Evolutionary conservation across 2,888 invertebrate species (phyloP).

Genomic region (Drosophila nigritarsus): DNA sequence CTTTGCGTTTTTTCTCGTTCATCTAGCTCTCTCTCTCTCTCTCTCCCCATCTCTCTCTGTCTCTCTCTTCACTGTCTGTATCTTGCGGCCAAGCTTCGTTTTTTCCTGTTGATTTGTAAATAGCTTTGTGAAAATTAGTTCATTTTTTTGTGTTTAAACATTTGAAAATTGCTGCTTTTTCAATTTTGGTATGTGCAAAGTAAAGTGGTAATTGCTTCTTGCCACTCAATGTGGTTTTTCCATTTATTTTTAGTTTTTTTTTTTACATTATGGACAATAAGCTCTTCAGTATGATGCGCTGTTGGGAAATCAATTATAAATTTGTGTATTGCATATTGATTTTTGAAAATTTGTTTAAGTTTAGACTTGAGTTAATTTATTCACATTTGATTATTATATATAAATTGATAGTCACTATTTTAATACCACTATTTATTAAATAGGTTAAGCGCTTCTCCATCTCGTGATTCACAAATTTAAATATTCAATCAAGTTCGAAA

Average conservation of each 20-base stretch:
- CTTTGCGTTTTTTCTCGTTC: slow-evolving; percentile 58
- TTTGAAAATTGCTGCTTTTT: slow-evolving; percentile 46
- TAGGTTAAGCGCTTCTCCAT: not conserved
- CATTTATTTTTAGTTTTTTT: not conserved
- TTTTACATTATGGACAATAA: not conserved
- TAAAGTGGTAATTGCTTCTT: slow-evolving; percentile 26
- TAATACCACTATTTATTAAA: not conserved
- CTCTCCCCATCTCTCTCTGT: slow-evolving; percentile 1
- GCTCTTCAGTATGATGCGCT: not conserved
- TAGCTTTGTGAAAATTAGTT: slow-evolving; percentile 68
- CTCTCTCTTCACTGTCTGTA: slow-evolving; percentile 14
- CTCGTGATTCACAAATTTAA: not conserved
- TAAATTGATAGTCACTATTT: not conserved
- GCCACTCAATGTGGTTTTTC: slow-evolving; percentile 1
- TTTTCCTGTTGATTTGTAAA: slow-evolving; percentile 59
- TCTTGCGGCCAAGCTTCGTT: slow-evolving; percentile 34
- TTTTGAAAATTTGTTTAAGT: not conserved
- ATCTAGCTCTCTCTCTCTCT: not conserved
- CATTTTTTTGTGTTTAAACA: slow-evolving; percentile 53
- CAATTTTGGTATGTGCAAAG: slow-evolving; percentile 33
- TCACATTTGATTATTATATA: not conserved
- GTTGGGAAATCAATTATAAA: not conserved
- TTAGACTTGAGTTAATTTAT: not conserved
- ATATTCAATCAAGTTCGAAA: not conserved
- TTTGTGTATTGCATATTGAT: not conserved